These are phyloP conservation scores for Heterochromis multidens DNA, from an alignment of 2,113 vertebrate genomes.

Conservation along the genomic window DNA sequence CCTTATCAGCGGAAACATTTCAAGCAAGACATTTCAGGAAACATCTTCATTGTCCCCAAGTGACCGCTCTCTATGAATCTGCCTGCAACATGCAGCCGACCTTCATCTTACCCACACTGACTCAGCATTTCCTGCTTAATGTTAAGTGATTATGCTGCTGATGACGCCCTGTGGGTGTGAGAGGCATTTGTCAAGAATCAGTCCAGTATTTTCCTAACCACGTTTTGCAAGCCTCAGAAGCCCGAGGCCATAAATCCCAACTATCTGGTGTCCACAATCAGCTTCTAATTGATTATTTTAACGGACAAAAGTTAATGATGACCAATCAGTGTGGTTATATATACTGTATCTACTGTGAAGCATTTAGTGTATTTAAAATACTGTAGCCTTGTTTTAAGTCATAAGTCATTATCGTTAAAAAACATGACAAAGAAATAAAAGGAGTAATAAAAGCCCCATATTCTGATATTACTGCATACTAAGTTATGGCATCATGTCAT, in stretches of 20 bases:
- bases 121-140: slow-evolving; percentile 51
- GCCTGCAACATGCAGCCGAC: slow-evolving; percentile 38
- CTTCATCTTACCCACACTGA: slow-evolving; percentile 37
- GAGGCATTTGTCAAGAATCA: slow-evolving; percentile 27
- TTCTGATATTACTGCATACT: neutral
- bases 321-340: slow-evolving; percentile 5
- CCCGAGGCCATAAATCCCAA: neutral
- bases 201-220: neutral
- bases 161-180: slow-evolving; percentile 31
- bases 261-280: neutral
- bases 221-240: slow-evolving; percentile 3
- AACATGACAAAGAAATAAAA: neutral
- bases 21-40: neutral
- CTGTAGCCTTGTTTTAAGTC: neutral
- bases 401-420: neutral
- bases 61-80: slow-evolving; percentile 17
- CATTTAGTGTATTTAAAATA: neutral
- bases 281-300: slow-evolving; percentile 22
- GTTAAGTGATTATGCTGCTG: slow-evolving; percentile 52
- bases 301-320: slow-evolving; percentile 34
- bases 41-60: slow-evolving; percentile 25
- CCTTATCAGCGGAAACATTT: neutral
- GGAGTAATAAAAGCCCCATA: neutral
- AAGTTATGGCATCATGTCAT: neutral
- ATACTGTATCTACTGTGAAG: neutral